phyloP scores from a whole-genome alignment of 2,797 vertebrate species.

The Pteronotus mesoamericanus region DNA sequence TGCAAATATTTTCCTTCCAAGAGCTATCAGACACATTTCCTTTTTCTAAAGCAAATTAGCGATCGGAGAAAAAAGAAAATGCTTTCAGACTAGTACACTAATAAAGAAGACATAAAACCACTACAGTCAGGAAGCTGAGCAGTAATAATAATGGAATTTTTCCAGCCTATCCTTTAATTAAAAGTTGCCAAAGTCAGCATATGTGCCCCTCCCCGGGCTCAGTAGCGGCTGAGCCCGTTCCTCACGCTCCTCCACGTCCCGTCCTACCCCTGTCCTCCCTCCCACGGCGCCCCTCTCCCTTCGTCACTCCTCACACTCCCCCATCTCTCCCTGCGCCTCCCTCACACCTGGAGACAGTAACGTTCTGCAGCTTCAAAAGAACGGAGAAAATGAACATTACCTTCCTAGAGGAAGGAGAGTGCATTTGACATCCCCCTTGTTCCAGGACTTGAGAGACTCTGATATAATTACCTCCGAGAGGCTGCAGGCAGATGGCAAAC shows the following conservation, averaged over 20 bases:
- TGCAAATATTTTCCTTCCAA: slow-evolving; percentile 52
- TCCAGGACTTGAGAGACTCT: slow-evolving; percentile 70
- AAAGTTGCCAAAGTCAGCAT: slow-evolving; percentile 54
- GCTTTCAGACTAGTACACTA: slow-evolving; percentile 41
- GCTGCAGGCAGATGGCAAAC: slow-evolving; percentile 81
- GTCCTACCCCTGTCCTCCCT: neutral
- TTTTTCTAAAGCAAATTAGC: slow-evolving; percentile 37
- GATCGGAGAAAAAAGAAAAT: slow-evolving; percentile 52
- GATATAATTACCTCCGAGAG: slow-evolving; percentile 79
- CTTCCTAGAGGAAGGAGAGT: slow-evolving; percentile 74
- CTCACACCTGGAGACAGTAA: slow-evolving; percentile 79
- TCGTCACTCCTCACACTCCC: neutral
- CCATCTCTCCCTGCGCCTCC: neutral
- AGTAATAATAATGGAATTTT: slow-evolving; percentile 68
- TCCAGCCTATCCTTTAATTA: slow-evolving; percentile 64
- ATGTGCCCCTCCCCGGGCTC: slow-evolving; percentile 40
- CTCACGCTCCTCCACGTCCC: neutral
- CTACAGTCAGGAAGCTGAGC: neutral
- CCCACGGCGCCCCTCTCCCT: neutral
- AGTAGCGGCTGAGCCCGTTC: neutral
- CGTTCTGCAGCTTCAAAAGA: slow-evolving; percentile 71
- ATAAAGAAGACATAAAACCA: slow-evolving; percentile 65
- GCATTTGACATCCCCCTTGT: slow-evolving; percentile 78
- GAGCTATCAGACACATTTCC: neutral
- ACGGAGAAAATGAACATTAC: slow-evolving; percentile 79